Conservation (phyloP, 2,113 vertebrate genomes). For the Copsychus sechellarum region DNA sequence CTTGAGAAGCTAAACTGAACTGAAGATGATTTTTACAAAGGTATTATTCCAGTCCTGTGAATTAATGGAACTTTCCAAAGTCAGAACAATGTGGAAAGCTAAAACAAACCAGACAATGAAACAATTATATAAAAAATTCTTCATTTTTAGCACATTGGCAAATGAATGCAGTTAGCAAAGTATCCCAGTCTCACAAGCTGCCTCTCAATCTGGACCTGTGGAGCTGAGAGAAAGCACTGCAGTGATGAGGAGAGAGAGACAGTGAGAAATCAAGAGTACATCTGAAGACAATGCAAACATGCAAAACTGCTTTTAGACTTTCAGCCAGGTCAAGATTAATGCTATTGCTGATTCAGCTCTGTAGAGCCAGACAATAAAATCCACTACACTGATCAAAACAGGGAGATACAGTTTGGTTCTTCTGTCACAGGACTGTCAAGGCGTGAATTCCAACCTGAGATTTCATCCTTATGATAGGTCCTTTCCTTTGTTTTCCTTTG, state of each 20-base stretch:
- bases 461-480: not conserved
- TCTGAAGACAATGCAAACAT: not conserved
- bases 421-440: not conserved
- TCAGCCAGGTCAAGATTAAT: not conserved
- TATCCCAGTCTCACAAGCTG: constrained; percentile 36
- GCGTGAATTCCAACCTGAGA: not conserved
- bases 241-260: not conserved
- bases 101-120: constrained; percentile 25
- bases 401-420: not conserved
- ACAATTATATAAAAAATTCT: not conserved
- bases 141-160: constrained; percentile 19
- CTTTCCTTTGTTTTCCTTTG: not conserved
- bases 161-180: not conserved
- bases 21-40: not conserved
- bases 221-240: constrained; percentile 26
- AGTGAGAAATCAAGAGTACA: not conserved
- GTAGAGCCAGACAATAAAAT: not conserved
- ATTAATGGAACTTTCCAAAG: constrained; percentile 23
- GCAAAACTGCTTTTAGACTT: not conserved
- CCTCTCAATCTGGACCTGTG: constrained; percentile 60
- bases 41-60: not conserved
- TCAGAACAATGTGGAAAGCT: constrained; percentile 14
- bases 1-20: not conserved
- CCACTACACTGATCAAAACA: not conserved
- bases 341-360: not conserved